phyloP scores from a whole-genome alignment of 2,888 invertebrate species.

The Calameuta filiformis region DNA sequence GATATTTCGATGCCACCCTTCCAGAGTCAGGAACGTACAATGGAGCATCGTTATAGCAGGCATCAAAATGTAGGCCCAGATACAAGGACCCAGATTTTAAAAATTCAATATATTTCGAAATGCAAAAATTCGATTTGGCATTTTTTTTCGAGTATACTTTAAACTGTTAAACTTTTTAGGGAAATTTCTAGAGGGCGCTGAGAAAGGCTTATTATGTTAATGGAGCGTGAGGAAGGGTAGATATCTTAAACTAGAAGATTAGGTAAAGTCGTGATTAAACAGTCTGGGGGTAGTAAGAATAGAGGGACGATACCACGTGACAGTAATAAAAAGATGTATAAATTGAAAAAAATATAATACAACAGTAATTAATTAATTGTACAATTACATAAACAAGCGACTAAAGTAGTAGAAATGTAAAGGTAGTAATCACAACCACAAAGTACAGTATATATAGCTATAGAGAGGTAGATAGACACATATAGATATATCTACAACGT shows the following conservation, averaged over 20 bases:
- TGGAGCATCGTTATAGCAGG: slow-evolving; percentile 34
- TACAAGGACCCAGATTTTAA: background rate
- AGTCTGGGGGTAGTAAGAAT: background rate
- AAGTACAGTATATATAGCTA: background rate
- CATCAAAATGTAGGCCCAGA: slow-evolving; percentile 28
- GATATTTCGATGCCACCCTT: background rate
- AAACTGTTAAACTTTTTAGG: background rate
- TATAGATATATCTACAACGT: background rate
- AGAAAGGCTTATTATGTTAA: background rate
- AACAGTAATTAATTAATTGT: background rate
- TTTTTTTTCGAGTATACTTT: background rate
- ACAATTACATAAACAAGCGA: background rate
- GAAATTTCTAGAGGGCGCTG: background rate
- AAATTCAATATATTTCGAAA: background rate
- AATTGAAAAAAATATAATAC: background rate
- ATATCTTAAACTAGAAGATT: background rate
- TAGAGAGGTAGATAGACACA: background rate
- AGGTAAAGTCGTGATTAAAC: background rate
- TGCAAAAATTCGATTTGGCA: background rate
- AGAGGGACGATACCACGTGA: background rate
- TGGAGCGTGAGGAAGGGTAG: background rate
- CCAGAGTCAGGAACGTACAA: slow-evolving; percentile 15
- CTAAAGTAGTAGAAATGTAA: background rate
- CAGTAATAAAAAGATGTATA: background rate
- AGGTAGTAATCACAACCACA: background rate